These are phyloP conservation scores for Drosophila emarginata DNA, from an alignment of 2,888 invertebrate genomes.

Conservation along the genomic window DNA sequence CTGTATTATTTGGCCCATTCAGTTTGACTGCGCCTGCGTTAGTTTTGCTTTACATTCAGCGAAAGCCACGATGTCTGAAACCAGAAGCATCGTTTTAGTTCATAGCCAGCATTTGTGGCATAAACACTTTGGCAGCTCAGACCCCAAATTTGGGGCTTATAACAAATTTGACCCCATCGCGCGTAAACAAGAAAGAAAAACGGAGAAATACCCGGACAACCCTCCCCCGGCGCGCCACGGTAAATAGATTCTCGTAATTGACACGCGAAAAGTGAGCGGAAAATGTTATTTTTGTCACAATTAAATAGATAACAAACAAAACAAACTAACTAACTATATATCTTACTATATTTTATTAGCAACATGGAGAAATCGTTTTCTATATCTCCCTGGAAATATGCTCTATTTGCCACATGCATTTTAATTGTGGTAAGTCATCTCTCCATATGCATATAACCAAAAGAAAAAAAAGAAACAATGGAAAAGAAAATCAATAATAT, in stretches of 20 bases:
- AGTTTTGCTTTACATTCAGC: neutral
- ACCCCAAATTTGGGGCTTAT: neutral
- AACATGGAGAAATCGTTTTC: conserved; percentile 76
- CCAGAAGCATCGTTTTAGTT: neutral
- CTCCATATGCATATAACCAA: conserved; percentile 17
- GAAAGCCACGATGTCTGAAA: conserved; percentile 1
- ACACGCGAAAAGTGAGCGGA: conserved; percentile 11
- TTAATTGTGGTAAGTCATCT: conserved; percentile 74
- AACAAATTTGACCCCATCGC: conserved; percentile 12
- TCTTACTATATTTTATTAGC: neutral
- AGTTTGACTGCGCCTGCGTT: neutral
- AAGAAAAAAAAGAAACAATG: conserved; percentile 11
- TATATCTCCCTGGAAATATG: conserved; percentile 78
- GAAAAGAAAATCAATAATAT: conserved; percentile 33
- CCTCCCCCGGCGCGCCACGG: neutral
- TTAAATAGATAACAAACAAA: neutral
- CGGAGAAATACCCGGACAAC: neutral
- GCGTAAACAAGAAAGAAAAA: conserved; percentile 39
- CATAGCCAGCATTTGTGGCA: conserved; percentile 28
- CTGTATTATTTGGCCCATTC: neutral
- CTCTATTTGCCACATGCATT: conserved; percentile 68
- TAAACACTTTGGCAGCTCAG: conserved; percentile 9
- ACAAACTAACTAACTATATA: neutral
- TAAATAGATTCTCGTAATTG: conserved; percentile 13
- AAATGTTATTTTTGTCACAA: conserved; percentile 1